Base-by-base conservation (phyloP, 2,113 vertebrate species). In the Trinectes maculatus region DNA sequence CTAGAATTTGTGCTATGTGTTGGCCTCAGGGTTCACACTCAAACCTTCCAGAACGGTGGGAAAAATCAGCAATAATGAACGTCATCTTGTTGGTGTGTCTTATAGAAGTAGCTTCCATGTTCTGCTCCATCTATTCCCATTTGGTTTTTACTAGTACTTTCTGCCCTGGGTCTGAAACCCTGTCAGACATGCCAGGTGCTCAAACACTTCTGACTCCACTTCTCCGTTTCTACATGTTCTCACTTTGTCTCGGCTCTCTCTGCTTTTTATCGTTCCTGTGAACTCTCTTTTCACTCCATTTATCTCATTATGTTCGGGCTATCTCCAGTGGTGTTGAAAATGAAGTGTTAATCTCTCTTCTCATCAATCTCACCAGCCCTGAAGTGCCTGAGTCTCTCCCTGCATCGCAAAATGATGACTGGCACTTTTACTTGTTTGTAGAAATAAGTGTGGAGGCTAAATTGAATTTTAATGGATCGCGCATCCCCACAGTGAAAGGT, bases 381-480 rank as follows among this genome's bases (percentile, higher is more conserved):
- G 62, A 82, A 90, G 80, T 91, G 88, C 80, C 84, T 19, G 60
- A 92, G 67, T 77, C 89, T 76, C 89, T 90, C 80, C 82, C 71
- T 72, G 71, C 79, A 92, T 79, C 56, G 31, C 81, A 93, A 93
- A 92, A 89, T 91, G 90, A 91, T 92, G 59, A 94, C 91, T 86
- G 77, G 74, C 73, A 82, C 81, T 90, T 94, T 92, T 91, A 87
- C 68, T 91, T 83, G 89, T 88, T 91, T 84, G 91, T 91, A 90
- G 92, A 92, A 92, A 87, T 92, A 94, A 94, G 93, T 91, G 88
- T 89, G 91, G 80, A 77, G 82, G 83, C 90, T 93, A 95, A 95
- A 96, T 95, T 93, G 91, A 93, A 92, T 94, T 94, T 95, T 95
- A 96, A 95, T 96, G 93, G 90, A 93, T 94, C 64, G 68, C 74